phyloP scores from a whole-genome alignment of 1,140 invertebrate genomes.

The Rhyzopertha dominica region DNA sequence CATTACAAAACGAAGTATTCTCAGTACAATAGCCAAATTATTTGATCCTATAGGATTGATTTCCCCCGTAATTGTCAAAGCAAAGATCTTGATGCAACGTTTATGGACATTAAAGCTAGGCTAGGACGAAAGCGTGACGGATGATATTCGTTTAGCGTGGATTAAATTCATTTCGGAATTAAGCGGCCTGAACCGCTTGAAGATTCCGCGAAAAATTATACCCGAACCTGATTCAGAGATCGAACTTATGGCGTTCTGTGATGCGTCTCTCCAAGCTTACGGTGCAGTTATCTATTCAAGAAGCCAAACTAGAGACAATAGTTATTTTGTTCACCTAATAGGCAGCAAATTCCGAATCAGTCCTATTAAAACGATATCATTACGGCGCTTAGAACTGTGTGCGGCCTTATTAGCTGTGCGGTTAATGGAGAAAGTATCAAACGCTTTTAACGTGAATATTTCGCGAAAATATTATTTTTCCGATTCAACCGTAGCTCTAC shows the following conservation, averaged over 20 bases:
- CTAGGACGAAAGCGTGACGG: conserved; percentile 41
- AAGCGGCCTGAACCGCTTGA: not conserved
- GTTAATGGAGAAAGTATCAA: not conserved
- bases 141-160: conserved; percentile 7
- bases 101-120: conserved; percentile 36
- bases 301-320: not conserved
- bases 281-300: conserved; percentile 31
- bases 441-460: conserved; percentile 4
- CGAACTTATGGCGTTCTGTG: conserved; percentile 14
- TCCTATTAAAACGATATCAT: conserved; percentile 30
- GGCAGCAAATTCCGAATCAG: conserved; percentile 36
- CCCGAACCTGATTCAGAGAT: not conserved
- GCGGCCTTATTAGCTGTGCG: conserved; percentile 30
- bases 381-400: conserved; percentile 39
- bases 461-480: conserved; percentile 21
- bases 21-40: no score
- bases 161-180: not conserved
- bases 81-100: conserved; percentile 44
- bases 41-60: conserved; percentile 31
- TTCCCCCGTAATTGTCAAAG: conserved; percentile 34
- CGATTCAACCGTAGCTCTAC: conserved; percentile 43
- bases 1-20: no score
- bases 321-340: conserved; percentile 20
- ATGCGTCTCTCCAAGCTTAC: conserved; percentile 33
- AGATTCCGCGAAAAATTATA: conserved; percentile 1